Evolutionary conservation across 2,888 invertebrate genomes (phyloP).

Genomic region (Napeogenes sylphis): DNA sequence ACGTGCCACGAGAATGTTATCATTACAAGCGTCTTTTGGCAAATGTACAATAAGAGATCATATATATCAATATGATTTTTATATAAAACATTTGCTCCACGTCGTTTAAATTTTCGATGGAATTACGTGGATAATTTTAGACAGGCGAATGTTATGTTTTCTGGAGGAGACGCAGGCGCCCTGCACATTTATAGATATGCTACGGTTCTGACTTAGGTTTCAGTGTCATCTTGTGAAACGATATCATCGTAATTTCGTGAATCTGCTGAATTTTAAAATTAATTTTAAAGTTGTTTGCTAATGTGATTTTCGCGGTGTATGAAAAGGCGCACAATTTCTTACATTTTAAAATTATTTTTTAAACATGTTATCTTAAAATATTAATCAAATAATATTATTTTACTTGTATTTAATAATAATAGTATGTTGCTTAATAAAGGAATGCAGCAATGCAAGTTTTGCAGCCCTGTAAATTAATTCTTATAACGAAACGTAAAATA

Average conservation of each 20-base stretch:
- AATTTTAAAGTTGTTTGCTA: not conserved
- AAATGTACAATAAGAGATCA: conserved; percentile 48
- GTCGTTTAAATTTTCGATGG: conserved; percentile 37
- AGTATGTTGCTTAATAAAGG: no score
- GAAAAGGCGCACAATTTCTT: no score
- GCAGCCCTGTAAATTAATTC: no score
- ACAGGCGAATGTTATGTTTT: conserved; percentile 49
- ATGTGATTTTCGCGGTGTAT: not conserved
- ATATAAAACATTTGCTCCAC: conserved; percentile 32
- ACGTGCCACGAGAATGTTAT: conserved; percentile 34
- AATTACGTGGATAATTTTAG: conserved; percentile 56
- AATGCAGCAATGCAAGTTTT: no score
- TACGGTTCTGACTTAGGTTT: conserved; percentile 20
- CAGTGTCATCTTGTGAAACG: conserved; percentile 19
- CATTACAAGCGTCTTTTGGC: conserved; percentile 48
- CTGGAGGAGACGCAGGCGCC: conserved; percentile 43
- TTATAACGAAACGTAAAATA: no score
- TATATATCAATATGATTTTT: conserved; percentile 31
- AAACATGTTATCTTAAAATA: no score
- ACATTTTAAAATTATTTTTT: no score
- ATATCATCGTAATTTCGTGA: conserved; percentile 14
- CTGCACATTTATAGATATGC: conserved; percentile 45
- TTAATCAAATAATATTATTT: no score
- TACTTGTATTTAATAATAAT: no score
- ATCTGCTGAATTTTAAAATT: not conserved